Percentiles rank a stretch among this genome's conserved stretches.
These are phyloP conservation scores for Petrocephalus sullivani DNA, from an alignment of 2,797 vertebrate genomes.

Conservation along the genomic window DNA sequence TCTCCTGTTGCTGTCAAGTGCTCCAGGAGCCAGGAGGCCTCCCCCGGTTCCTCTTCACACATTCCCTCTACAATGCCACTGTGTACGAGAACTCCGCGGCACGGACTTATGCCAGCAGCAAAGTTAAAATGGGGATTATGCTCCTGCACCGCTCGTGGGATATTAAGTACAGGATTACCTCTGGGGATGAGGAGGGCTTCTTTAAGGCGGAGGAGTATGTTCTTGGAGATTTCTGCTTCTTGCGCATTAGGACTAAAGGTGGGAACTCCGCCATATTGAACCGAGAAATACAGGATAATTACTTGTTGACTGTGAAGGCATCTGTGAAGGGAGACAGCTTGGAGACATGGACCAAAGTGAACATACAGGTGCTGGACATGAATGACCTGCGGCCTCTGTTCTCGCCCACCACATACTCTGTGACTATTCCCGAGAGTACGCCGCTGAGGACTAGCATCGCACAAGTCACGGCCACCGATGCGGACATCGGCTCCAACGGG, in stretches of 20 bases:
- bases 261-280: constrained; percentile 95
- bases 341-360: constrained; percentile 94
- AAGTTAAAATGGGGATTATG: constrained; percentile 86
- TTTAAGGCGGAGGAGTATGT: constrained; percentile 94
- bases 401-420: constrained; percentile 94
- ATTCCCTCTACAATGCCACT: constrained; percentile 79
- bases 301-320: constrained; percentile 90
- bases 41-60: constrained; percentile 79
- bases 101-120: constrained; percentile 88
- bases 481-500: constrained; percentile 94
- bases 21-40: constrained; percentile 45
- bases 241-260: constrained; percentile 95
- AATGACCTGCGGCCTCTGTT: constrained; percentile 94
- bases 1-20: constrained; percentile 64
- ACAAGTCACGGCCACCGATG: constrained; percentile 94
- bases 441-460: constrained; percentile 94
- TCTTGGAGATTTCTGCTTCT: constrained; percentile 94
- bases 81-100: constrained; percentile 95
- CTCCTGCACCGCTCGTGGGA: constrained; percentile 85
- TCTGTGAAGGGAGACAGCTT: constrained; percentile 84
- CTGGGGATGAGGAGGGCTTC: constrained; percentile 92
- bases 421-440: constrained; percentile 89
- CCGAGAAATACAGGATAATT: constrained; percentile 93
- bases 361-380: constrained; percentile 92
- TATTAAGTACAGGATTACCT: constrained; percentile 88